These are phyloP conservation scores for Hydrolagus colliei DNA, from an alignment of 2,797 vertebrate genomes.

Conservation along the genomic window DNA sequence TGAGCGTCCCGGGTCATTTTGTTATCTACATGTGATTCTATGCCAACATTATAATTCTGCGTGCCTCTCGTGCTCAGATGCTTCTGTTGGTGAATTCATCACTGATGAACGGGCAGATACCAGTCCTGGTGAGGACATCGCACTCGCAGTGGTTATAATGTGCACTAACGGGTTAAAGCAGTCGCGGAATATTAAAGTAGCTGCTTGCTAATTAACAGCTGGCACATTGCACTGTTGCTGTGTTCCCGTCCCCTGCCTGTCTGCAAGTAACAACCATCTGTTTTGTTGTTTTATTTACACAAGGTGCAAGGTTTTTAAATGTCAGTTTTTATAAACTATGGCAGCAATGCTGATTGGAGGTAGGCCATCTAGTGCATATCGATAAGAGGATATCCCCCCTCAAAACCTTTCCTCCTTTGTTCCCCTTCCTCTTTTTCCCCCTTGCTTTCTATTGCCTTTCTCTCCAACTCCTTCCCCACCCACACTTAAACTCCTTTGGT, in stretches of 20 bases:
- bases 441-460: no score
- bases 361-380: neutral
- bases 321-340: slow-evolving; percentile 1
- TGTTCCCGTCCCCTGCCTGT: slow-evolving; percentile 48
- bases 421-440: no score
- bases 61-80: no score
- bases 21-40: no score
- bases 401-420: no score
- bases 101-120: no score
- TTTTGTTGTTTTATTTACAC: slow-evolving; percentile 46
- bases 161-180: neutral
- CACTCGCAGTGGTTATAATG: neutral
- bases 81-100: no score
- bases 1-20: no score
- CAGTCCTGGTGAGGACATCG: neutral
- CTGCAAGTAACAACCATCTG: slow-evolving; percentile 53
- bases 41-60: no score
- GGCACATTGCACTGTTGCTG: slow-evolving; percentile 36
- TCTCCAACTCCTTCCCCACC: no score
- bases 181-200: neutral
- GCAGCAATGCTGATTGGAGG: slow-evolving; percentile 5
- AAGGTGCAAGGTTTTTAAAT: slow-evolving; percentile 38
- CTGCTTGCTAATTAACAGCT: slow-evolving; percentile 45
- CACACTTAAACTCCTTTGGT: neutral
- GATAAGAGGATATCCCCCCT: neutral